Evolutionary conservation across 2,797 vertebrate genomes (phyloP).

Genomic region (Buceros bicornis): DNA sequence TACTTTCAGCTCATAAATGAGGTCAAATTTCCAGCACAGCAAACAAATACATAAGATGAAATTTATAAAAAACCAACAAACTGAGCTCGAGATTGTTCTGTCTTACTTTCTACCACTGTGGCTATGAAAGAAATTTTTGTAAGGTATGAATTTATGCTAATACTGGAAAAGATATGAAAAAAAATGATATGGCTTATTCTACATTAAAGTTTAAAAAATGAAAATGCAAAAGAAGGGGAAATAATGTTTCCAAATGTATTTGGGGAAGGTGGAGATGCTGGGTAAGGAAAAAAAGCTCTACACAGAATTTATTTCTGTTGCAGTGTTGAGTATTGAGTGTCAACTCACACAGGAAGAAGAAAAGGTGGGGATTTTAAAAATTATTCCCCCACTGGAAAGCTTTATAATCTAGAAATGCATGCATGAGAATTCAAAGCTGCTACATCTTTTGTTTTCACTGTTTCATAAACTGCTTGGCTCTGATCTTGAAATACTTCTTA

Average conservation of each 20-base stretch:
- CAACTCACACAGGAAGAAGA: neutral
- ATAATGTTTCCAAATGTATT: neutral
- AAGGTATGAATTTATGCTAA: conserved; percentile 28
- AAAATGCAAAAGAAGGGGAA: neutral
- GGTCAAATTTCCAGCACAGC: neutral
- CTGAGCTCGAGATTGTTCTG: neutral
- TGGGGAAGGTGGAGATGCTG: neutral
- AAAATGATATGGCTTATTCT: neutral
- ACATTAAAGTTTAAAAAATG: neutral
- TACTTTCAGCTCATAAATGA: neutral
- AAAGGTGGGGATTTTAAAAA: neutral
- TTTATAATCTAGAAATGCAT: neutral
- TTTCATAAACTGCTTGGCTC: conserved; percentile 24
- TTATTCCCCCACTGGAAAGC: neutral
- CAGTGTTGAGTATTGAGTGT: neutral
- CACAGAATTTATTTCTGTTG: neutral
- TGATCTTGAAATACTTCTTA: conserved; percentile 13
- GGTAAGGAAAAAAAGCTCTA: neutral
- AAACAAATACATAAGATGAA: neutral
- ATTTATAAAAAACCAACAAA: neutral
- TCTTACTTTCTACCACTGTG: neutral
- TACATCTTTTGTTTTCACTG: conserved; percentile 1
- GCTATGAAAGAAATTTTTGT: conserved; percentile 39
- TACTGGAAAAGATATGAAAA: conserved; percentile 31
- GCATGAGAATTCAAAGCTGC: conserved; percentile 15